phyloP scores from a whole-genome alignment of 2,797 vertebrate genomes.

The Tympanoctomys barrerae region DNA sequence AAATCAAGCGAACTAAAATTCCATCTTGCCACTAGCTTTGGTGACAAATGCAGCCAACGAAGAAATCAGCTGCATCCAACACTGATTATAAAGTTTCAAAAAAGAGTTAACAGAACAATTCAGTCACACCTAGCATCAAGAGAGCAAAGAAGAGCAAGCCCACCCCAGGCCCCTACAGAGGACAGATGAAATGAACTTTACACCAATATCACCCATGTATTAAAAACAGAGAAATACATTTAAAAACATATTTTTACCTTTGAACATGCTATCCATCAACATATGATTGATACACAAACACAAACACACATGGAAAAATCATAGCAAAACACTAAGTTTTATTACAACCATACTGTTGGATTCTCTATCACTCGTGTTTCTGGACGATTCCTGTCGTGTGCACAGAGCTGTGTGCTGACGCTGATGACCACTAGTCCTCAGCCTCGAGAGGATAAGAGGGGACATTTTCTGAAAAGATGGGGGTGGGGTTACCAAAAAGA shows the following conservation, averaged over 20 bases:
- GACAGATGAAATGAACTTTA: not conserved
- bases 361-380: not conserved
- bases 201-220: not conserved
- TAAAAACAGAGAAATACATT: not conserved
- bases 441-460: not conserved
- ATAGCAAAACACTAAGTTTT: not conserved
- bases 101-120: not conserved
- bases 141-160: not conserved
- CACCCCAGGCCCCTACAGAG: not conserved
- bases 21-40: not conserved
- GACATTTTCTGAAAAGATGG: not conserved
- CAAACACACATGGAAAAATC: not conserved
- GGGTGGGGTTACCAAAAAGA: not conserved
- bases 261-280: not conserved
- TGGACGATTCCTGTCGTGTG: not conserved
- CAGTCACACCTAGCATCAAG: not conserved
- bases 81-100: not conserved
- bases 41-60: not conserved
- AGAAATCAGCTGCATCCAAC: not conserved
- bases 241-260: not conserved
- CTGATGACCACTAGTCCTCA: not conserved
- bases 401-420: not conserved
- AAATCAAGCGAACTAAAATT: constrained; percentile 6
- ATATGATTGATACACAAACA: not conserved
- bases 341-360: not conserved